These are phyloP conservation scores for Heteromurus nitidus DNA, from an alignment of 2,888 invertebrate genomes.

Conservation along the genomic window DNA sequence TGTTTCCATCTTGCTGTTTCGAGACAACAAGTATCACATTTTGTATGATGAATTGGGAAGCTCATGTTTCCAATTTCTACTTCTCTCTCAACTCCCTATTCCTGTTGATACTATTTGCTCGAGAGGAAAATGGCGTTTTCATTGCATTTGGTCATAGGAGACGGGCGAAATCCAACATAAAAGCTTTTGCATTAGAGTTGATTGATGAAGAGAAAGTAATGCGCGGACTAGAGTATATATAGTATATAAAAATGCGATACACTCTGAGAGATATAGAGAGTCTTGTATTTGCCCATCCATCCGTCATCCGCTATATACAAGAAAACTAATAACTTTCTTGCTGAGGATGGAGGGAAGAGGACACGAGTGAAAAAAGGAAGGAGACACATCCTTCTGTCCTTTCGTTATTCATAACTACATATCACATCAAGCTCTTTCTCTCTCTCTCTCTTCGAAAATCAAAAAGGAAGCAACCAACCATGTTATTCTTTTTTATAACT, in stretches of 20 bases:
- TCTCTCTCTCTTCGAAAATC: conserved; percentile 26
- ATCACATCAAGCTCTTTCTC: not conserved
- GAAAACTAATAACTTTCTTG: conserved; percentile 9
- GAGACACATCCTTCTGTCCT: conserved; percentile 8
- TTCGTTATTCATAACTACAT: conserved; percentile 14
- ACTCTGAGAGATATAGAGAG: too few species aligned
- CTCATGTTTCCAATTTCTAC: not conserved
- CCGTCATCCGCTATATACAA: not conserved
- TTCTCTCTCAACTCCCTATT: not conserved
- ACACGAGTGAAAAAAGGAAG: not conserved
- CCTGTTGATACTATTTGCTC: not conserved
- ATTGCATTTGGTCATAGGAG: not conserved
- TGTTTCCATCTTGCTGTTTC: too few species aligned
- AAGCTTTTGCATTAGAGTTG: conserved; percentile 13
- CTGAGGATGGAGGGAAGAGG: not conserved
- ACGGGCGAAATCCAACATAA: not conserved
- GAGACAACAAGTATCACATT: conserved; percentile 9
- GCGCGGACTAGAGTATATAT: too few species aligned
- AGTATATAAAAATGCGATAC: too few species aligned
- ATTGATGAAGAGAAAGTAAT: conserved; percentile 19
- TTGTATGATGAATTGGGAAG: not conserved
- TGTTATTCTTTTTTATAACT: conserved; percentile 10
- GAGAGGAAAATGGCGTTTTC: not conserved
- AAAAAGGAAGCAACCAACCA: conserved; percentile 6
- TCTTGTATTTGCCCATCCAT: too few species aligned